Evolutionary conservation across 2,113 vertebrate genomes (phyloP).

Genomic region (Perca flavescens): DNA sequence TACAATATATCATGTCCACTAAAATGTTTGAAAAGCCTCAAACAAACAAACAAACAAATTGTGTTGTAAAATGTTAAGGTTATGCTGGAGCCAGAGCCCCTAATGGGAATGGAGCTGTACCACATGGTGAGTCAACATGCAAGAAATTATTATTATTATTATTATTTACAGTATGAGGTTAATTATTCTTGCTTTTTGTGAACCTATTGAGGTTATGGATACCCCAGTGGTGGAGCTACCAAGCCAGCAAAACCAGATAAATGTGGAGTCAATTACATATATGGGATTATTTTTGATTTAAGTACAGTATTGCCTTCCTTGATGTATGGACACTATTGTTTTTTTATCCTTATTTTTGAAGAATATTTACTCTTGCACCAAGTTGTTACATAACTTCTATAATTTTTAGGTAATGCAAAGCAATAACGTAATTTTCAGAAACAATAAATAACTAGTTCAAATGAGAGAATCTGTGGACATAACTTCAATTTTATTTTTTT

Average conservation of each 20-base stretch:
- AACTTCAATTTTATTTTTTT: background rate
- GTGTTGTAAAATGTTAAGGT: conserved; percentile 39
- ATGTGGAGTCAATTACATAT: background rate
- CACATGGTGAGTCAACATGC: conserved; percentile 50
- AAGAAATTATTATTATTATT: background rate
- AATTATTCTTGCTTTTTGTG: conserved; percentile 9
- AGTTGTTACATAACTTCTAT: background rate
- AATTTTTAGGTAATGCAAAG: background rate
- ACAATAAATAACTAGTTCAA: background rate
- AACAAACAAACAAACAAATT: too few relatives aligned
- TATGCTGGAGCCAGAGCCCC: conserved; percentile 44
- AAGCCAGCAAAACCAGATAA: conserved; percentile 68
- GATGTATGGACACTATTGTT: background rate
- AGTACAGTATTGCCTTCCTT: too few relatives aligned
- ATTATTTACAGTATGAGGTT: background rate
- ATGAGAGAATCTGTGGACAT: background rate
- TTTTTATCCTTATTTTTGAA: background rate
- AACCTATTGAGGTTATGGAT: conserved; percentile 57
- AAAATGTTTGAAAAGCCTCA: background rate
- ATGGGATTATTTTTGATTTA: background rate
- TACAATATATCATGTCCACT: too few relatives aligned
- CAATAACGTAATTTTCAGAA: background rate
- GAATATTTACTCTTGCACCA: background rate
- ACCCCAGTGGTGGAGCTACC: conserved; percentile 45
- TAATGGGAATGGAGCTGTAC: conserved; percentile 44